Percentiles rank a stretch among this genome's conserved stretches.
These are phyloP conservation scores for Fragum fragum DNA, from an alignment of 2,888 invertebrate genomes.

Conservation along the genomic window DNA sequence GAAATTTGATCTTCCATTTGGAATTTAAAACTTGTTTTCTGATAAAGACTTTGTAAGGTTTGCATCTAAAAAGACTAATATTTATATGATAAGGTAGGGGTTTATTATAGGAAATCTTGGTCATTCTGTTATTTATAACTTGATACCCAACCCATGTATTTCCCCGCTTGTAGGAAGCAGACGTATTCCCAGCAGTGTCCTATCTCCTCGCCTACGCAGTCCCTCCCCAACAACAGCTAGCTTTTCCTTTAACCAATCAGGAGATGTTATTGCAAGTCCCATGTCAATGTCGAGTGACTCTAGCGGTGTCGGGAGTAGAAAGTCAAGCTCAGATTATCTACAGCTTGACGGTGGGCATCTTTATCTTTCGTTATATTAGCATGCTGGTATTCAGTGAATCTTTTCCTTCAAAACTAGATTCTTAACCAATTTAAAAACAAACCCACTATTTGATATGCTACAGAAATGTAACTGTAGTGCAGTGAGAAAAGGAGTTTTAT, in stretches of 20 bases:
- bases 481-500: too few relatives aligned
- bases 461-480: too few relatives aligned
- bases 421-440: too few relatives aligned
- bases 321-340: constrained; percentile 93
- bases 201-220: constrained; percentile 79
- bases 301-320: constrained; percentile 96
- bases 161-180: constrained; percentile 64
- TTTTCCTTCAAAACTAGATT: too few relatives aligned
- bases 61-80: too few relatives aligned
- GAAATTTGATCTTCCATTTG: too few relatives aligned
- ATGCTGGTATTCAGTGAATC: too few relatives aligned
- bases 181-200: constrained; percentile 76
- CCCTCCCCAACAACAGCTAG: constrained; percentile 79
- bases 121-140: neutral
- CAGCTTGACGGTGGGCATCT: constrained; percentile 82
- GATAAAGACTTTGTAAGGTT: too few relatives aligned
- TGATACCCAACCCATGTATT: neutral
- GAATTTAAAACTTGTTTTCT: too few relatives aligned
- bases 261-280: constrained; percentile 65
- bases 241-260: constrained; percentile 74
- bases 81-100: too few relatives aligned
- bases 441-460: too few relatives aligned
- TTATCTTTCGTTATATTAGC: too few relatives aligned
- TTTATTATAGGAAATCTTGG: neutral
- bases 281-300: constrained; percentile 89